Percentiles rank a stretch among this genome's conserved stretches.
phyloP scores from a whole-genome alignment of 2,888 invertebrate genomes.

The Aphodius granarius region DNA sequence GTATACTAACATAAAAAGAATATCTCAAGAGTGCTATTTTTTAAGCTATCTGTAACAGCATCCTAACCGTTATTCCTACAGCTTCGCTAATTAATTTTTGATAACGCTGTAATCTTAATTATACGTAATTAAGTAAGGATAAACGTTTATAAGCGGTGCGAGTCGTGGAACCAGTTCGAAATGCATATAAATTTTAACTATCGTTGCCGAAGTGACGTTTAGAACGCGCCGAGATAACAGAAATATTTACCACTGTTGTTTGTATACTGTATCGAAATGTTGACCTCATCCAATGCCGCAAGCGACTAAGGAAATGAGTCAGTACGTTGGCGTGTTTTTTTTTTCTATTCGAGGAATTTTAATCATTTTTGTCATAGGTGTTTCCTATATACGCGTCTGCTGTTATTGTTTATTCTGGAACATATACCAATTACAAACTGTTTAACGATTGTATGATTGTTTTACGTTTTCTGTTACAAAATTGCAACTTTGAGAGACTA shows the following conservation, averaged over 20 bases:
- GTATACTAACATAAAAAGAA: too few relatives aligned
- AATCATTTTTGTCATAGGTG: not conserved
- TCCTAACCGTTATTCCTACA: not conserved
- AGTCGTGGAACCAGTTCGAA: not conserved
- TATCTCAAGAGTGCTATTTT: not conserved
- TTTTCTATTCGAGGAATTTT: not conserved
- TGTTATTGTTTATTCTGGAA: not conserved
- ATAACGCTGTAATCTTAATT: not conserved
- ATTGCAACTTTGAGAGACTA: too few relatives aligned
- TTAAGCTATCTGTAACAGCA: not conserved
- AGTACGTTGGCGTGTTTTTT: not conserved
- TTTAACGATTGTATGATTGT: too few relatives aligned
- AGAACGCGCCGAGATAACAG: not conserved
- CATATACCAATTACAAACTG: too few relatives aligned
- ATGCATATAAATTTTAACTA: not conserved
- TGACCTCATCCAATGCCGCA: not conserved
- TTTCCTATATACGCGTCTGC: not conserved
- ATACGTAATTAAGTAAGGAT: not conserved
- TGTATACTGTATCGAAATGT: not conserved
- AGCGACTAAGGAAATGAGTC: not conserved
- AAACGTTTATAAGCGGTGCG: not conserved
- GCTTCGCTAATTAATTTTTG: not conserved
- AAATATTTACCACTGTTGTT: not conserved
- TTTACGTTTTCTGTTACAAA: not conserved
- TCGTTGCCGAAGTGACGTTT: not conserved